Evolutionary conservation across 2,888 invertebrate species (phyloP).

Genomic region (Drosophila neoperkinsi): DNA sequence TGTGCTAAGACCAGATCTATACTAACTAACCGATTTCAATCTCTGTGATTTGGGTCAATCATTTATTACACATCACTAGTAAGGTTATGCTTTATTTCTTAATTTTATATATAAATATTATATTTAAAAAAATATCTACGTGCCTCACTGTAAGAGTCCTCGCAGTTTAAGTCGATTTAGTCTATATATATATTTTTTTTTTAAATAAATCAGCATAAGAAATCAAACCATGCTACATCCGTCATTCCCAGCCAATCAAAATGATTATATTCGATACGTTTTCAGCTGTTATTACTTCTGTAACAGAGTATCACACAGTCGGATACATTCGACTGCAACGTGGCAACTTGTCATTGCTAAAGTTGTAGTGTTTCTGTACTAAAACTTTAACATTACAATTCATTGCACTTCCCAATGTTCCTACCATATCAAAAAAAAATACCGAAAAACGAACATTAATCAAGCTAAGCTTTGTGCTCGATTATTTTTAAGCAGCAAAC

Average conservation of each 20-base stretch:
- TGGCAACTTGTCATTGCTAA: not conserved
- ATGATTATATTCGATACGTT: not conserved
- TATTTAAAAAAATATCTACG: not conserved
- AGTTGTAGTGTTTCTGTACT: not conserved
- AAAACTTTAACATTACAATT: not conserved
- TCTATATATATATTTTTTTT: not conserved
- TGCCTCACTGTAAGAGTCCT: not conserved
- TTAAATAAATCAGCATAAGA: not conserved
- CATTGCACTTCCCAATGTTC: not conserved
- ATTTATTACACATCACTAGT: not conserved
- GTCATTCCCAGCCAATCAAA: not conserved
- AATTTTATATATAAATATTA: not conserved
- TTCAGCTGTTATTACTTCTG: not conserved
- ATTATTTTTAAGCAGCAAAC: constrained; percentile 4
- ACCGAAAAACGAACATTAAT: not conserved
- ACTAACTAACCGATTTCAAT: not conserved
- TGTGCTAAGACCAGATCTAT: not conserved
- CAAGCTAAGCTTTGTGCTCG: not conserved
- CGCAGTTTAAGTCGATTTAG: not conserved
- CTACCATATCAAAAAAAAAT: not conserved
- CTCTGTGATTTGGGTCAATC: not conserved
- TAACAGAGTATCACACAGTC: too few relatives aligned
- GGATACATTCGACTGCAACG: not conserved
- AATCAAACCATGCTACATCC: not conserved
- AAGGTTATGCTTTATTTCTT: not conserved